Evolutionary conservation across 92 coral and sea anemone species (phyloP), one percentile per base, ranked within the genome.

Genomic region (Pocillopora grandis): DNA sequence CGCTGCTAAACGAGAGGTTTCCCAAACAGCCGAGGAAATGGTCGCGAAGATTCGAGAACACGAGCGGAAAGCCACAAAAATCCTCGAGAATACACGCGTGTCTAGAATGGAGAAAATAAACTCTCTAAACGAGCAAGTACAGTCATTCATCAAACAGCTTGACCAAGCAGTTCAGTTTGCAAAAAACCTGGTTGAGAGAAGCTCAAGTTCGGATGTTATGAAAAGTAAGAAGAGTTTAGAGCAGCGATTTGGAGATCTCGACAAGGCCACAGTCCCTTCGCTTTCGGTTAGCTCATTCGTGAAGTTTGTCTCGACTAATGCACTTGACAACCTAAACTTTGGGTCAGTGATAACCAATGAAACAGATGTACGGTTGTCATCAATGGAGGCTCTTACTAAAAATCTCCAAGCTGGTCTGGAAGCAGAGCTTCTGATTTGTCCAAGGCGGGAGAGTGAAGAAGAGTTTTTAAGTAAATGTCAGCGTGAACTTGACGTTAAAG

Each of bases 81-180:
- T 36, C 72, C 72, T 67, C 35, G 72, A 67, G 48, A 5, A 67
- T 17, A 67, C 72, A 67, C 72, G 16, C 37, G 72, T 67, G 72
- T 67, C 72, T 31, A 67, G 72, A 23, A 67, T 20, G 17, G 72
- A 67, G 72, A 67, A 67, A 67, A 20, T 67, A 1, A 8, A 16
- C 15, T 31, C 72, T 19, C 15, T 36, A 10, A 67, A 67, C 6
- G 33, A 19, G 15, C 35, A 20, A 23, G 72, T 23, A 10, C 4
- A 67, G 72, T 15, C 14, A 10, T 1, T 67, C 12, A 16, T 5
- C 7, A 67, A 67, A 19, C 72, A 67, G 48, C 72, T 67, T 36
- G 33, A 21, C 35, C 72, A 67, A 67, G 72, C 72, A 1, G 72
- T 36, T 12, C 33, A 67, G 37, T 67, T 20, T 23, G 35, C 23